A percentile compares a stretch with the other conserved stretches of the same genome.
Evolutionary conservation across 2,797 vertebrate genomes (phyloP).

Genomic region (Perodicticus potto): DNA sequence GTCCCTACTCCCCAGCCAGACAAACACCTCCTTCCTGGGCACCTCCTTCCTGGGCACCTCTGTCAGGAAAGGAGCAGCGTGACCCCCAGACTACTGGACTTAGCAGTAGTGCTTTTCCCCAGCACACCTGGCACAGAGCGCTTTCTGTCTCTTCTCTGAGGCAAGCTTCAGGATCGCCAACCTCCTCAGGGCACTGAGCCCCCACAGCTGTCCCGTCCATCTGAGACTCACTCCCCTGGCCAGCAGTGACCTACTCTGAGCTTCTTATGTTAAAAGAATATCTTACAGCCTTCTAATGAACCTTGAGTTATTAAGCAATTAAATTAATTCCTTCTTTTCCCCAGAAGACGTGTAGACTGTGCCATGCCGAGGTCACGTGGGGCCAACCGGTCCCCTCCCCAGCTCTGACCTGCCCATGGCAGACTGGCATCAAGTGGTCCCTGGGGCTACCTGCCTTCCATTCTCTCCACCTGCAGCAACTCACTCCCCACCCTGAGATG

Average conservation of each 20-base stretch:
- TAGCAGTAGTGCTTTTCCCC: not conserved
- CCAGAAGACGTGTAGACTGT: not conserved
- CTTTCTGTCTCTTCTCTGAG: not conserved
- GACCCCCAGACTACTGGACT: too few species aligned
- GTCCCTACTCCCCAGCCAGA: not conserved
- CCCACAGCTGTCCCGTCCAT: not conserved
- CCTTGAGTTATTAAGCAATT: not conserved
- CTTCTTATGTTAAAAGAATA: not conserved
- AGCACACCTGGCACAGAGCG: not conserved
- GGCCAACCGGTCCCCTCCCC: too few species aligned
- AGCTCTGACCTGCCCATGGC: too few species aligned
- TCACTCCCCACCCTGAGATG: not conserved
- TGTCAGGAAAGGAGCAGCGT: too few species aligned
- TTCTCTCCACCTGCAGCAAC: not conserved
- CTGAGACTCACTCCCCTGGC: not conserved
- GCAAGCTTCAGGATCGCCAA: too few species aligned
- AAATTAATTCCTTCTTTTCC: not conserved
- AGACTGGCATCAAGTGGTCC: not conserved
- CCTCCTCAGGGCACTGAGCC: accelerated
- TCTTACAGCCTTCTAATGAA: not conserved
- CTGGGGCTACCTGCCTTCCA: accelerated
- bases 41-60: too few species aligned
- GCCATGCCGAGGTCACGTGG: accelerated
- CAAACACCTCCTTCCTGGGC: not conserved
- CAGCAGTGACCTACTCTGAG: not conserved